Evolutionary conservation across 2,888 invertebrate species (phyloP).

Genomic region (Onchidella celtica): DNA sequence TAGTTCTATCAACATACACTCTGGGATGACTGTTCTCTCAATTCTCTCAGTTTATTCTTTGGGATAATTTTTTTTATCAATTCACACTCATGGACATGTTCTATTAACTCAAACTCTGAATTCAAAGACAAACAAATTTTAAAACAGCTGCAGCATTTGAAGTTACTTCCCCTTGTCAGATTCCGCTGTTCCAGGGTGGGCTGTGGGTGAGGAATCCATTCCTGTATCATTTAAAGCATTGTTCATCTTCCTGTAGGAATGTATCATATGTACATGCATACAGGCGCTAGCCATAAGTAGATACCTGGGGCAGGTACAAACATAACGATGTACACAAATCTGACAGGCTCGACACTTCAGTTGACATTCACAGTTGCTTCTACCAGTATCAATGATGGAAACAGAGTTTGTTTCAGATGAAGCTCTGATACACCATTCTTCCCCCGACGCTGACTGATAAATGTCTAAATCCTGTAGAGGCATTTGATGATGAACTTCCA

Average conservation of each 20-base stretch:
- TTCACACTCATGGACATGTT: too few relatives aligned
- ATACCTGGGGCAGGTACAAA: constrained; percentile 40
- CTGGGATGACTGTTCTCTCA: too few relatives aligned
- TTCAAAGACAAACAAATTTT: too few relatives aligned
- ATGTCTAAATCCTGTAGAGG: constrained; percentile 15
- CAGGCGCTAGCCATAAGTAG: constrained; percentile 26
- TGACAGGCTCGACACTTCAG: constrained; percentile 36
- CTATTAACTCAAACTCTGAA: too few relatives aligned
- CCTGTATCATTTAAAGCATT: constrained; percentile 10
- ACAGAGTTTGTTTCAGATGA: constrained; percentile 13
- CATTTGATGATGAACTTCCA: constrained; percentile 24
- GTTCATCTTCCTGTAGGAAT: constrained; percentile 36
- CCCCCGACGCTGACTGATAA: constrained; percentile 42
- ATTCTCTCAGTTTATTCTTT: too few relatives aligned
- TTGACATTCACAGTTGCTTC: constrained; percentile 1
- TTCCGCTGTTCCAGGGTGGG: background rate
- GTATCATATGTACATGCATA: constrained; percentile 39
- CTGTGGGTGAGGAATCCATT: background rate
- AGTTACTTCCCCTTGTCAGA: too few relatives aligned
- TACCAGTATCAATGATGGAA: constrained; percentile 33
- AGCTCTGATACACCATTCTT: constrained; percentile 40
- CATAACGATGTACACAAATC: constrained; percentile 43
- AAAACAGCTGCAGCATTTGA: too few relatives aligned
- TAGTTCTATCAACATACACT: too few relatives aligned
- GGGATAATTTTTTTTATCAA: too few relatives aligned